These are phyloP conservation scores for Digitonthophagus gazella DNA, from an alignment of 2,888 invertebrate species.

Conservation along the genomic window DNA sequence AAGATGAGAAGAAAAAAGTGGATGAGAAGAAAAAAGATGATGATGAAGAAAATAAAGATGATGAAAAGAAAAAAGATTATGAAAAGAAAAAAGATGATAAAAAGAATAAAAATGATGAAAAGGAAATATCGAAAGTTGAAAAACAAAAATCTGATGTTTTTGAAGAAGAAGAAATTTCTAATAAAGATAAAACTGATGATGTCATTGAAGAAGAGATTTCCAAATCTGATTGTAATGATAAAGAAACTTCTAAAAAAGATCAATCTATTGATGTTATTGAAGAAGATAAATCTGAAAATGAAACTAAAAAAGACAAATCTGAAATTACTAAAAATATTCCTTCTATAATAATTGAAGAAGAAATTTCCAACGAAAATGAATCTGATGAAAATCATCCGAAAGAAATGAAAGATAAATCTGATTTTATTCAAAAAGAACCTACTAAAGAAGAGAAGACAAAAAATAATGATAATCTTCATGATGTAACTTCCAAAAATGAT, in stretches of 20 bases:
- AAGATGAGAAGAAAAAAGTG: conserved; percentile 13
- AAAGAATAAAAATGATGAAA: neutral
- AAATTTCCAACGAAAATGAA: neutral
- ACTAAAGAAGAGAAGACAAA: conserved; percentile 9
- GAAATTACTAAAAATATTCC: neutral
- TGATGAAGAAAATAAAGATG: conserved; percentile 15
- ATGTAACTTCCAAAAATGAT: conserved; percentile 23
- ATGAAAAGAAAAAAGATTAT: neutral
- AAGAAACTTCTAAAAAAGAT: neutral
- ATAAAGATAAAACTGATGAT: neutral
- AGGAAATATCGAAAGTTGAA: neutral
- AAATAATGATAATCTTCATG: conserved; percentile 24
- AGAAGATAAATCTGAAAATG: neutral
- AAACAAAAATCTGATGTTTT: neutral
- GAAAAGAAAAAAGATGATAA: neutral
- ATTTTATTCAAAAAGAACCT: too few relatives aligned
- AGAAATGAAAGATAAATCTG: conserved; percentile 5
- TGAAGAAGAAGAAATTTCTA: neutral
- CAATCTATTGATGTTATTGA: neutral
- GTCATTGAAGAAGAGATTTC: neutral
- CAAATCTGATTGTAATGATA: neutral
- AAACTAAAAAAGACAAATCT: neutral
- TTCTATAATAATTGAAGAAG: neutral
- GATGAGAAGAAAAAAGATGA: conserved; percentile 5
- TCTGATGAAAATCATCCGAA: neutral